Conservation (phyloP, 2,888 invertebrate genomes). For the Anoncus sp. region DNA sequence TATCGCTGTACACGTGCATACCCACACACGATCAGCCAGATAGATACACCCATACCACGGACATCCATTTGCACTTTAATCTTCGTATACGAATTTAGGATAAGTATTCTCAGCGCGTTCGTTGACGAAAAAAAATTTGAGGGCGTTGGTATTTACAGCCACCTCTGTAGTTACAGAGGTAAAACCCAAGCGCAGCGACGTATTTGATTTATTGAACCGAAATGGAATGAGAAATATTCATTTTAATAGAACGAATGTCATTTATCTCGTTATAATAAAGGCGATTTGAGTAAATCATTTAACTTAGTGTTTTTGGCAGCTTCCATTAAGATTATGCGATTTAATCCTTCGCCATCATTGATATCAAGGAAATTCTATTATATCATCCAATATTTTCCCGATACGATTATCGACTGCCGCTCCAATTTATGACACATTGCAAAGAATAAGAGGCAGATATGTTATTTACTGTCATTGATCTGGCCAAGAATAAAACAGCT, state of each 20-base stretch:
- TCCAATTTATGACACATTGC: neutral
- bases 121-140: neutral
- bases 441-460: no score
- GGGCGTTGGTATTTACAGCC: no score
- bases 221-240: neutral
- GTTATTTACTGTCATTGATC: no score
- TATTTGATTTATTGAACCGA: neutral
- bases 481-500: no score
- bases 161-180: no score
- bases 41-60: neutral
- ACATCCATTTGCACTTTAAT: neutral
- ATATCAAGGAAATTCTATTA: neutral
- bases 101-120: neutral
- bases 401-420: neutral
- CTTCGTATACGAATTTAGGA: no score
- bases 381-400: neutral
- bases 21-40: neutral
- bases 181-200: no score
- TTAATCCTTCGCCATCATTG: neutral
- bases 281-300: neutral
- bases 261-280: neutral
- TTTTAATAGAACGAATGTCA: no score
- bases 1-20: constrained; percentile 7
- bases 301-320: neutral
- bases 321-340: neutral